Evolutionary conservation across 2,888 invertebrate genomes (phyloP), one percentile per base, ranked within the genome.

Genomic region (Clostera curtula): DNA sequence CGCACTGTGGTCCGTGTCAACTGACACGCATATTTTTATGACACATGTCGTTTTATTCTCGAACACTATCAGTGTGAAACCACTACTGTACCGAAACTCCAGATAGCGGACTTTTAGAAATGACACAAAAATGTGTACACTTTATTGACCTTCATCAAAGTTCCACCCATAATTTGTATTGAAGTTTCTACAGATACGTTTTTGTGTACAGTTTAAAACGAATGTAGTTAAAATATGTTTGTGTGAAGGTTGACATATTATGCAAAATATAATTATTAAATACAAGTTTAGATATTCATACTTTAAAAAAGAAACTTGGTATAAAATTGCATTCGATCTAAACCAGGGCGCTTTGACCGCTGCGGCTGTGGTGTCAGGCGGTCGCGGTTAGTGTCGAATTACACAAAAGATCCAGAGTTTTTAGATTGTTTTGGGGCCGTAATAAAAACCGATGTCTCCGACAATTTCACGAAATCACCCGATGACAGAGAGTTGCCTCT

Each of bases 1-100:
- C 54, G 47, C 60, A 46, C 53, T 57, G 61, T 64, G 65, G 60
- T 57, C 49, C 15, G 59, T 64, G 68, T 70, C 61, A 57, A 50
- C 57, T 42, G 54, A 68, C 69, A 70, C 65, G 69, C 76, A 80
- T 80, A 77, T 71, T 80, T 77, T 70, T 72, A 71, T 79, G 76
- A 80, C 79, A 76, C 72, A 68, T 71, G 60, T 66, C 67, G 3
- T 56, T 69, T 71, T 67, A 60, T 48, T 59, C 66, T 61, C 48
- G 51, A 53, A 48, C 61, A 62, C n/a, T n/a, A 74, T 75, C 70
- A 66, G 71, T 71, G 68, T 76, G 68, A 75, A 75, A 64, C 43
- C 70, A 71, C 80, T 80, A 74, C 82, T 58, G 75, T 61, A 55
- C 62, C 64, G 44, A 57, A 61, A 56, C 45, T 45, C 46, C 46